phyloP scores from a whole-genome alignment of 1,140 invertebrate genomes.

The Neuroterus valhalla region DNA sequence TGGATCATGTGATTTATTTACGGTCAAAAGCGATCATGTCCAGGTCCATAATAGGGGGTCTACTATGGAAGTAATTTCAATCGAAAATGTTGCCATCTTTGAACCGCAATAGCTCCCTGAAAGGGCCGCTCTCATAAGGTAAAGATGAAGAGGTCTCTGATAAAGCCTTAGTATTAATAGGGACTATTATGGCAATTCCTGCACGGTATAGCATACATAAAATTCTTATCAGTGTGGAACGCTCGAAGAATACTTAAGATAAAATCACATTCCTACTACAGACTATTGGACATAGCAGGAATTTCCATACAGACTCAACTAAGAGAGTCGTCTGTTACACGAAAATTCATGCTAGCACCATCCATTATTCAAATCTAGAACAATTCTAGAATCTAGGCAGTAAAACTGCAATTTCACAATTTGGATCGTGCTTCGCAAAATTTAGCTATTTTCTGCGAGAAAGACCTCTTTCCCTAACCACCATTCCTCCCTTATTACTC shows the following conservation, averaged over 20 bases:
- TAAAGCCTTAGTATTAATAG: no score
- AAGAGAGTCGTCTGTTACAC: slow-evolving; percentile 37
- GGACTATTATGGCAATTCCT: no score
- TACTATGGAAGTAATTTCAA: no score
- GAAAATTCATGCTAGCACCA: slow-evolving; percentile 48
- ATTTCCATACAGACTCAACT: slow-evolving; percentile 32
- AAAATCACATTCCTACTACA: background rate
- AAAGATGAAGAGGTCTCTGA: no score
- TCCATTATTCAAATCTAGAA: slow-evolving; percentile 54
- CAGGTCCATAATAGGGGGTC: no score
- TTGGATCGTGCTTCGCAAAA: slow-evolving; percentile 18
- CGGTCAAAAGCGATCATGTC: no score
- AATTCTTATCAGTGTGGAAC: background rate
- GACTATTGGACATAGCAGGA: slow-evolving; percentile 7
- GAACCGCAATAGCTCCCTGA: no score
- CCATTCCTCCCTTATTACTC: no score
- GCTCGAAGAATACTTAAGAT: background rate
- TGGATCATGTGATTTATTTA: no score
- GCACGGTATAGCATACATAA: background rate
- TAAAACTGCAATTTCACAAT: slow-evolving; percentile 8
- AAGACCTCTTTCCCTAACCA: background rate
- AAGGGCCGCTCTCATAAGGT: no score
- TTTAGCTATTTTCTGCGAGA: slow-evolving; percentile 11
- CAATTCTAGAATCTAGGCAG: slow-evolving; percentile 1
- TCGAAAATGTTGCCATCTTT: no score